Base-by-base conservation (phyloP, 2,888 invertebrate genomes). In the Ceratothoa steindachneri region DNA sequence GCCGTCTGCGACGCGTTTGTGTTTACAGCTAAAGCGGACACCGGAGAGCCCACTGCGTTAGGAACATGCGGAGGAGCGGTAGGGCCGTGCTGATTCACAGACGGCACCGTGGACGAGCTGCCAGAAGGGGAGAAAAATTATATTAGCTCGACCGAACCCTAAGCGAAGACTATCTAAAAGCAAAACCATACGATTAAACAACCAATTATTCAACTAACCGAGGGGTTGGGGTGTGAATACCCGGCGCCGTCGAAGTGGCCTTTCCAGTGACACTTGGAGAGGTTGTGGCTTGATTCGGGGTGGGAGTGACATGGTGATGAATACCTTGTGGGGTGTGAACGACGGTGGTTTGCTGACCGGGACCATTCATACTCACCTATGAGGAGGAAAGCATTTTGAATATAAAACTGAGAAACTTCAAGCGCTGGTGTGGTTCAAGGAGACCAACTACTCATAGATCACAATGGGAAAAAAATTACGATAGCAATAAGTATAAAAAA, bases 331-430 rank as follows among this genome's bases (percentile, higher is more conserved):
- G 83, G 53, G 82, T 81, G 81, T 82, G 81, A 73, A 83, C 81
- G 80, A 83, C 77, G 80, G 84, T 80, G 80, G 82, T 81, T 65
- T 81, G 87, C 24, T 91, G 90, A 22, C 91, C 91, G 60, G 92
- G 91, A 88, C 92, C 90, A 69, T 91, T 91, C 28, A 92, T 91
- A 0, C 91, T 91, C 80, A 91, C 91, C 88, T 90, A 87, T 71
- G 86, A 31, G 9, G 19, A 66, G 29, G 29, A 67, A 67, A n/a
- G n/a, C n/a, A n/a, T n/a, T n/a, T n/a, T n/a, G n/a, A n/a, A n/a
- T n/a, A n/a, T n/a, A n/a, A n/a, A n/a, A n/a, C n/a, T n/a, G n/a
- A n/a, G n/a, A n/a, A n/a, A n/a, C n/a, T n/a, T n/a, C n/a, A n/a
- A n/a, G n/a, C n/a, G n/a, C n/a, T n/a, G n/a, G n/a, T n/a, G n/a